These are phyloP conservation scores for Pseudopleuronectes americanus DNA, from an alignment of 2,797 vertebrate species.

Conservation along the genomic window DNA sequence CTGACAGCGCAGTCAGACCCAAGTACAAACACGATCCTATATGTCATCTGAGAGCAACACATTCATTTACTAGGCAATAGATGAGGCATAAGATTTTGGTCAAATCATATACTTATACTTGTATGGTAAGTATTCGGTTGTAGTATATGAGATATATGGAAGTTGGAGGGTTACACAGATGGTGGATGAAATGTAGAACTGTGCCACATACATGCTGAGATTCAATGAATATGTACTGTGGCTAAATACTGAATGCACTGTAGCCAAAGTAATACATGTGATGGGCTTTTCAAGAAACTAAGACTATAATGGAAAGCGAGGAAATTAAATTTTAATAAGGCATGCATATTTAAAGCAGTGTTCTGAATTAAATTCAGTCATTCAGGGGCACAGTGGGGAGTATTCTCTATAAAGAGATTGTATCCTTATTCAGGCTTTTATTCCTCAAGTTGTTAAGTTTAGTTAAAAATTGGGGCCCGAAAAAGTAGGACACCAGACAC, in stretches of 20 bases:
- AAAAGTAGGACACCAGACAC: neutral
- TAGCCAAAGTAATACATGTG: neutral
- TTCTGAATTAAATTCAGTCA: neutral
- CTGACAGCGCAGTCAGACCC: neutral
- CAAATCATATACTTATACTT: too few species aligned
- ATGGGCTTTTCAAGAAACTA: neutral
- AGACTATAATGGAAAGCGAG: neutral
- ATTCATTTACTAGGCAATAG: too few species aligned
- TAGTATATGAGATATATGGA: too few species aligned
- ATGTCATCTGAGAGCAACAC: too few species aligned
- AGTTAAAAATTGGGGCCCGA: neutral
- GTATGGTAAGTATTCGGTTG: too few species aligned
- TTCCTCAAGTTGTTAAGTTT: conserved; percentile 1
- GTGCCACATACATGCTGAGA: neutral
- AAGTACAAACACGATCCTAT: too few species aligned
- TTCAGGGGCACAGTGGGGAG: neutral
- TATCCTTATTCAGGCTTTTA: conserved; percentile 4
- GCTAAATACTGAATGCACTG: neutral
- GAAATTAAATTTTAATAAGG: neutral
- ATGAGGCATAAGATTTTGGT: too few species aligned
- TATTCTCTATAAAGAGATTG: neutral
- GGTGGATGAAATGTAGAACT: too few species aligned
- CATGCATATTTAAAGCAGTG: neutral
- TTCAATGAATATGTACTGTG: neutral
- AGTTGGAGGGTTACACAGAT: too few species aligned